Base-by-base conservation (phyloP, 2,113 vertebrate species). In the Callipepla californica region DNA sequence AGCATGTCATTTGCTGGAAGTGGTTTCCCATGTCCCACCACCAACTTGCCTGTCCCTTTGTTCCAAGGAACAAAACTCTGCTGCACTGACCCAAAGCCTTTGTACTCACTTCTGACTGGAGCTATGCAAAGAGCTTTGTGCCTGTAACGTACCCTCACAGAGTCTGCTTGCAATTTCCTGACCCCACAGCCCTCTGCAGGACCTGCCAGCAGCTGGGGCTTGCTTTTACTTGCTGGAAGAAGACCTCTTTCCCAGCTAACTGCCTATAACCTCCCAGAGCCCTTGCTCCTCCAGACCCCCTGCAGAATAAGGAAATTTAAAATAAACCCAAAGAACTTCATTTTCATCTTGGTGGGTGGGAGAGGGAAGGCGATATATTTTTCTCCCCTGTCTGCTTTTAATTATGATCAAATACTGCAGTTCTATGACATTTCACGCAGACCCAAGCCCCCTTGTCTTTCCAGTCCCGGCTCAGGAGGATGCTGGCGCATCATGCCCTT, bases 321-420 rank as follows among this genome's bases (percentile, higher is more conserved):
- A 95, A 85, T 57, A 85, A 94, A 23, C 72, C 53, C 32, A 0
- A 66, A 86, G 61, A 95, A 48, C 17, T 80, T 86, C 75, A 94
- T 95, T 95, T 95, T 93, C 90, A 95, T 95, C 94, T 58, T 87
- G 76, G 90, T 95, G 94, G 94, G 95, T 90, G 93, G 96, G 76
- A 95, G 70, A 84, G 36, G 65, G 90, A 76, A 58, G 36, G 42
- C 2, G 12, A 80, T 38, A 23, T 66, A 87, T 45, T 53, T 45
- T 53, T 40, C 82, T 75, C 85, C 55, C 76, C 65, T 72, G 72
- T 92, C 94, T 96, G 95, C 48, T 92, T 96, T 86, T 88, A 88
- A 95, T 96, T 96, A 91, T 8, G 91, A 95, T 92, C 94, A 93
- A 92, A 90, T 80, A 86, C 78, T 51, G 70, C 7, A 25, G 62